Percentiles rank a stretch among this genome's conserved stretches.
Conservation (phyloP, 2,797 vertebrate species). For the Pseudochaenichthys georgianus region DNA sequence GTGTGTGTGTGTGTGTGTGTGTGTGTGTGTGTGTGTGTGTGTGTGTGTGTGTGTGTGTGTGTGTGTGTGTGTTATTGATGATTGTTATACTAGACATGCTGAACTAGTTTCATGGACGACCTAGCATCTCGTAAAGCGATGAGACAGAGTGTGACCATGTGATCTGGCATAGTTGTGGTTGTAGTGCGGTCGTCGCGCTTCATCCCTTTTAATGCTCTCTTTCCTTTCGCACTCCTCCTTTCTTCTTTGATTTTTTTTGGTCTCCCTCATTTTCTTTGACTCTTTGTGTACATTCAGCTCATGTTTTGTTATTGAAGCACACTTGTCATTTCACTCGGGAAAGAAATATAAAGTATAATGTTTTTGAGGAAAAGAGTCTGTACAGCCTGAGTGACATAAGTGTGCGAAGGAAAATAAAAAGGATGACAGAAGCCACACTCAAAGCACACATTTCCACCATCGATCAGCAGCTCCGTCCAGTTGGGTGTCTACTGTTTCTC, state of each 20-base stretch:
- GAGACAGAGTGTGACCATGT: conserved; percentile 61
- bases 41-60: neutral
- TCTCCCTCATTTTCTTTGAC: neutral
- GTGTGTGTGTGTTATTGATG: conserved; percentile 33
- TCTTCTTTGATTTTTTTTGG: conserved; percentile 1
- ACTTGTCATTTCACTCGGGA: conserved; percentile 1
- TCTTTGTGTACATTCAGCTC: conserved; percentile 10
- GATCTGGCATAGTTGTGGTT: conserved; percentile 70
- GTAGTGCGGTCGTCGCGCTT: conserved; percentile 56
- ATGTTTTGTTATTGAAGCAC: neutral
- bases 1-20: too few species aligned
- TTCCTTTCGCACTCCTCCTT: conserved; percentile 28
- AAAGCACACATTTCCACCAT: conserved; percentile 59
- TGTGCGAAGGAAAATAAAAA: conserved; percentile 34
- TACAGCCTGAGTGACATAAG: conserved; percentile 15
- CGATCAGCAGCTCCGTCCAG: conserved; percentile 64
- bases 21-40: too few species aligned
- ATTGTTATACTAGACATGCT: conserved; percentile 60
- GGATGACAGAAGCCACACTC: conserved; percentile 31
- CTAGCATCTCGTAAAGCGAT: conserved; percentile 64
- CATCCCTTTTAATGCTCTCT: conserved; percentile 29
- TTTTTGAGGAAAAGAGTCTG: conserved; percentile 16
- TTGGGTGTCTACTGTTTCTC: conserved; percentile 47
- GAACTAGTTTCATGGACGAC: conserved; percentile 70
- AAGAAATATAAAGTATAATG: conserved; percentile 5